These are phyloP conservation scores for Caloenas nicobarica DNA, from an alignment of 2,113 vertebrate genomes.

Conservation along the genomic window DNA sequence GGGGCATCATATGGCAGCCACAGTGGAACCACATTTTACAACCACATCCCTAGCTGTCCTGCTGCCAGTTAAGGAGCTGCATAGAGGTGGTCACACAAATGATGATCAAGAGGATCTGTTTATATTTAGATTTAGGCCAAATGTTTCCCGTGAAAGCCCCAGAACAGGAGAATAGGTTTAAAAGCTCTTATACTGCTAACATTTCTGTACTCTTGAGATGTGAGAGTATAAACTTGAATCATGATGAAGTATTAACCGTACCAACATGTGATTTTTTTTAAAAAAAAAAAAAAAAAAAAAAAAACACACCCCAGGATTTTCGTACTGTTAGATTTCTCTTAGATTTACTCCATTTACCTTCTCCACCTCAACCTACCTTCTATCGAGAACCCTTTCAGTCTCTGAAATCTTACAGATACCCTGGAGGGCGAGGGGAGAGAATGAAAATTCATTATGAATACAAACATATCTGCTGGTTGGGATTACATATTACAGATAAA, in stretches of 20 bases:
- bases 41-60: not conserved
- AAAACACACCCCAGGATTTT: not conserved
- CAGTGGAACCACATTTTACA: not conserved
- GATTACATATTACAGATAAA: not conserved
- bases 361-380: not conserved
- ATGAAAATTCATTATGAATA: not conserved
- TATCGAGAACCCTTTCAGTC: not conserved
- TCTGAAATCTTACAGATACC: not conserved
- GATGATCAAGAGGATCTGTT: not conserved
- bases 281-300: not conserved
- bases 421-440: not conserved
- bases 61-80: not conserved
- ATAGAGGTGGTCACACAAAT: not conserved
- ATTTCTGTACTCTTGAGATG: not conserved
- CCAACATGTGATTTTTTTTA: not conserved
- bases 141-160: not conserved
- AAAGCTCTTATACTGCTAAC: not conserved
- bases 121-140: not conserved
- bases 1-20: not conserved
- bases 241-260: not conserved
- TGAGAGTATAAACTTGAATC: not conserved
- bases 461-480: not conserved
- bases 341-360: slow-evolving; percentile 8
- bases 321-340: not conserved
- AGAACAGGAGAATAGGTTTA: not conserved